Percentiles rank a stretch among this genome's conserved stretches.
These are phyloP conservation scores for Acinonyx jubatus DNA, from an alignment of 2,113 vertebrate species.

Conservation along the genomic window DNA sequence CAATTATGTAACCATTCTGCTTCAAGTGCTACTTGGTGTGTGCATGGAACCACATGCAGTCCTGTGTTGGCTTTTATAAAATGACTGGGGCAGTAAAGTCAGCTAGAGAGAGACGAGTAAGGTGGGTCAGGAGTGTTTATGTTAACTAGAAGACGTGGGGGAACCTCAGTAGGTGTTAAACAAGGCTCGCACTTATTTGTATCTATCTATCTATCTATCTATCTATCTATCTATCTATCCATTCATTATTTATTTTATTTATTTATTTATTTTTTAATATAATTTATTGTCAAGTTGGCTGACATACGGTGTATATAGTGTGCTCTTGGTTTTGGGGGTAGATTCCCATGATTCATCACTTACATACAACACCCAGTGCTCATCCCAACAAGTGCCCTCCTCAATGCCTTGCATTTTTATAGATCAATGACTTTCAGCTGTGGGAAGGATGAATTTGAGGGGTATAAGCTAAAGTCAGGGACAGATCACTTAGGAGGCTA, in stretches of 20 bases:
- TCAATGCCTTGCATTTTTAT: not conserved
- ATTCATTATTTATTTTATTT: too few relatives aligned
- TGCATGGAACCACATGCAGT: not conserved
- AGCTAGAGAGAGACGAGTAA: not conserved
- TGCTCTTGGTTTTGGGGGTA: too few relatives aligned
- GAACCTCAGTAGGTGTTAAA: not conserved
- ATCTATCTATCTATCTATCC: too few relatives aligned
- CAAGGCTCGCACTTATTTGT: not conserved
- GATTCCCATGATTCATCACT: too few relatives aligned
- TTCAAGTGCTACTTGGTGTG: slow-evolving; percentile 86
- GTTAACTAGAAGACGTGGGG: too few relatives aligned
- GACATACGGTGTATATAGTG: too few relatives aligned
- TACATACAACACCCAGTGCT: too few relatives aligned
- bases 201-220: too few relatives aligned
- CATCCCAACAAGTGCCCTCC: too few relatives aligned
- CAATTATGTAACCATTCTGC: slow-evolving; percentile 89
- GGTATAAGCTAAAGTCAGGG: not conserved
- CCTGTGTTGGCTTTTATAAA: not conserved
- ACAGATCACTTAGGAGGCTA: not conserved
- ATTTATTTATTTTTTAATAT: too few relatives aligned
- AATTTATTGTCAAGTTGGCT: too few relatives aligned
- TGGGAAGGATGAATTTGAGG: not conserved
- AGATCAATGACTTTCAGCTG: not conserved
- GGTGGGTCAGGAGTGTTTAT: not conserved
- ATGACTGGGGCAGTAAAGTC: not conserved